Percentiles rank a stretch among this genome's conserved stretches.
Conservation (phyloP, 2,888 invertebrate species). For the Agrypnus murinus region DNA sequence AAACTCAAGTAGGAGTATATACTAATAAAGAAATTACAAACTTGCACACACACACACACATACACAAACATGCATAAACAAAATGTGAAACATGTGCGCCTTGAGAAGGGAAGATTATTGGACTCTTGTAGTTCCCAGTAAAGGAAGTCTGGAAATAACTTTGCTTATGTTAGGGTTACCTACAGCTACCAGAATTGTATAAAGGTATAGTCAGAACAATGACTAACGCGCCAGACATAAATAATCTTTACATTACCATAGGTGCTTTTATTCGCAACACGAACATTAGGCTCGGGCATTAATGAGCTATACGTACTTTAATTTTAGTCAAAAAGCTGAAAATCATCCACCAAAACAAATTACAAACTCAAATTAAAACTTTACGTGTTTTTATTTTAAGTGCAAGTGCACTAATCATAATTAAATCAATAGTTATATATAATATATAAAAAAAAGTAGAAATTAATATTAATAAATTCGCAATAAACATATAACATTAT, state of each 20-base stretch:
- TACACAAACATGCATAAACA: conserved; percentile 46
- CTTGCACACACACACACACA: conserved; percentile 21
- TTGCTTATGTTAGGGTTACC: conserved; percentile 40
- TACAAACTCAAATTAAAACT: too few species aligned
- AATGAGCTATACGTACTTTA: too few species aligned
- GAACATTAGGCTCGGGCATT: too few species aligned
- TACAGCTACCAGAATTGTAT: conserved; percentile 31
- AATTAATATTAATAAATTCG: too few species aligned
- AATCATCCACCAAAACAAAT: too few species aligned
- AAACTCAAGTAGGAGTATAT: conserved; percentile 30
- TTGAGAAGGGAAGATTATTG: conserved; percentile 53
- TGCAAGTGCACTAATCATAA: too few species aligned
- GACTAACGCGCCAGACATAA: conserved; percentile 24
- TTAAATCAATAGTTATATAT: too few species aligned
- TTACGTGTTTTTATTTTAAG: too few species aligned
- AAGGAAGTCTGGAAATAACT: conserved; percentile 44
- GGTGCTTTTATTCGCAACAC: too few species aligned
- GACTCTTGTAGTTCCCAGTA: conserved; percentile 35
- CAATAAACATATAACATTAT: too few species aligned
- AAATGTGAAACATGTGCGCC: conserved; percentile 56
- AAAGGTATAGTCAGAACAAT: conserved; percentile 44
- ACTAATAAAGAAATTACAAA: conserved; percentile 43
- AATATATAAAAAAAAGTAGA: too few species aligned
- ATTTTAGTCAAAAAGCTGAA: too few species aligned
- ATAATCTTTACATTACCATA: conserved; percentile 5